Evolutionary conservation across 2,113 vertebrate species (phyloP).

Genomic region (Lepisosteus oculatus): DNA sequence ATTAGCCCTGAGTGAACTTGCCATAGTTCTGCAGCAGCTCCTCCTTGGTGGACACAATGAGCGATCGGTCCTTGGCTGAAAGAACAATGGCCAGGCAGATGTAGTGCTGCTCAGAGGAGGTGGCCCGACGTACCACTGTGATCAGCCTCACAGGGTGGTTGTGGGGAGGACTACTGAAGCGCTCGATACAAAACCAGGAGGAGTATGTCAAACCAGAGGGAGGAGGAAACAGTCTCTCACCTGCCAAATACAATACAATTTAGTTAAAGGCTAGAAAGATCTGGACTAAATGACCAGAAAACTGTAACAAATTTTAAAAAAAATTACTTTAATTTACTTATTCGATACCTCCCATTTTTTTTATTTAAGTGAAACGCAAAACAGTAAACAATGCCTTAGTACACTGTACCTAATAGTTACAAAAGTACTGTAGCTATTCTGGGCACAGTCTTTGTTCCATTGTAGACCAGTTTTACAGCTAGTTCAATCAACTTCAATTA

Average conservation of each 20-base stretch:
- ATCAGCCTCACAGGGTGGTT: constrained; percentile 87
- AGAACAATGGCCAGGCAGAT: constrained; percentile 91
- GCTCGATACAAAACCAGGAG: constrained; percentile 95
- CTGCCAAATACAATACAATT: constrained; percentile 47
- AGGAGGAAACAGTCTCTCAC: constrained; percentile 91
- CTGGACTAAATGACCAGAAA: no score
- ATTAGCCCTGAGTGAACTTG: constrained; percentile 38
- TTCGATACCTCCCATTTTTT: no score
- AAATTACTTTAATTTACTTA: no score
- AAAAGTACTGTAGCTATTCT: no score
- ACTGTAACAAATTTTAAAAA: no score
- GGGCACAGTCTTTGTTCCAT: no score
- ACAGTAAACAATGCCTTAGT: no score
- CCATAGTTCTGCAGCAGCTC: constrained; percentile 91
- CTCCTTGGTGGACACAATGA: constrained; percentile 95
- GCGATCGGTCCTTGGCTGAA: constrained; percentile 83
- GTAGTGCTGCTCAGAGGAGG: constrained; percentile 91
- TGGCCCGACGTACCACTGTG: constrained; percentile 84
- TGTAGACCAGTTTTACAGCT: no score
- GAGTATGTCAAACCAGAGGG: constrained; percentile 93
- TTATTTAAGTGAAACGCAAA: no score
- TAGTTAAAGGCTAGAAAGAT: no score
- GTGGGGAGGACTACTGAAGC: constrained; percentile 76
- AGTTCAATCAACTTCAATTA: no score
- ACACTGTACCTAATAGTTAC: no score